These are phyloP conservation scores for Tetranychus piercei DNA, from an alignment of 2,888 invertebrate species.

Conservation along the genomic window DNA sequence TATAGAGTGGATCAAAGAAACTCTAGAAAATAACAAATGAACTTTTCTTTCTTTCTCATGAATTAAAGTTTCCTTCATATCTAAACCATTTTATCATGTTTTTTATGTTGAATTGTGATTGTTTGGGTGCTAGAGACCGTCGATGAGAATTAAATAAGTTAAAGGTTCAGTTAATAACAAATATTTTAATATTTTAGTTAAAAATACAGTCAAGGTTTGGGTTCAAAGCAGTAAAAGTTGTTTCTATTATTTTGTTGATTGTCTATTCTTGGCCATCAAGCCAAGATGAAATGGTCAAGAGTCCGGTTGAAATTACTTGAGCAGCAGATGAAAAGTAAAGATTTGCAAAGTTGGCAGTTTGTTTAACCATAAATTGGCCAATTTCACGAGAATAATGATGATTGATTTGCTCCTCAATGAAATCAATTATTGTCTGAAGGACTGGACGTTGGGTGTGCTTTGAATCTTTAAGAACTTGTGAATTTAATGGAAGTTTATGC, in stretches of 20 bases:
- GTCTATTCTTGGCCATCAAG: neutral
- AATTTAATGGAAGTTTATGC: neutral
- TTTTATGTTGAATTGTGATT: no score
- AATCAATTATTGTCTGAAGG: neutral
- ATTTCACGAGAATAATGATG: neutral
- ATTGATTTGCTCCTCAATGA: neutral
- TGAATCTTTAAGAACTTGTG: conserved; percentile 1
- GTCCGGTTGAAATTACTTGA: neutral
- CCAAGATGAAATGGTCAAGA: neutral
- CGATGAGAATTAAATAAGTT: no score
- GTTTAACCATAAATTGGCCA: neutral
- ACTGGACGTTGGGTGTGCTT: neutral
- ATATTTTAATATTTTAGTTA: no score
- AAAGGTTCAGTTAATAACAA: no score
- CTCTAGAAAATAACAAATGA: neutral
- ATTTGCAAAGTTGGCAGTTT: neutral
- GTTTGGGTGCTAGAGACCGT: no score
- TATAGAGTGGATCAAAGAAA: conserved; percentile 19
- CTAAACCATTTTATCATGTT: no score
- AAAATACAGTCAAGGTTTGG: no score
- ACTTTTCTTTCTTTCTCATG: no score
- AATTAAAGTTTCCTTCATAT: no score
- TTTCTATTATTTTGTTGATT: neutral
- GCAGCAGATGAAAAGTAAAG: neutral
- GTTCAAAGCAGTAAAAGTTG: no score